phyloP scores from a whole-genome alignment of 2,113 vertebrate species.

The Petromus typicus region DNA sequence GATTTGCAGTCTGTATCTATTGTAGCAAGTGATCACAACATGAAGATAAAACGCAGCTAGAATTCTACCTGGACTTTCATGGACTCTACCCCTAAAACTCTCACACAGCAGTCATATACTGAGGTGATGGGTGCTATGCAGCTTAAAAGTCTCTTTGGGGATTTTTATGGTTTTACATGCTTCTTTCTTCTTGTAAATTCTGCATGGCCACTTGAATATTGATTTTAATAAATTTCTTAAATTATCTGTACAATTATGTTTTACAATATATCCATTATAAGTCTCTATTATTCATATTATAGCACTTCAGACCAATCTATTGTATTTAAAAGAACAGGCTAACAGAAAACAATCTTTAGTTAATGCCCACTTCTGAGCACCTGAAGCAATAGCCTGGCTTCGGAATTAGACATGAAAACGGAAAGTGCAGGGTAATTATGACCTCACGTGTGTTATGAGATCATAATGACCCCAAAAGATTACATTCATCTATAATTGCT shows the following conservation, averaged over 20 bases:
- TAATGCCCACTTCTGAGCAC: neutral
- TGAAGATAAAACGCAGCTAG: neutral
- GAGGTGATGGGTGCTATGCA: neutral
- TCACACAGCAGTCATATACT: neutral
- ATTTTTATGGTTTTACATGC: neutral
- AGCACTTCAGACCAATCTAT: neutral
- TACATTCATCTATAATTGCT: neutral
- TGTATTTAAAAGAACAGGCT: neutral
- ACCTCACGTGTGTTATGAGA: constrained; percentile 41
- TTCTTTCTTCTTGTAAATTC: neutral
- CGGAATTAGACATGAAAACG: neutral
- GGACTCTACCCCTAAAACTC: neutral
- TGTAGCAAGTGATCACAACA: neutral
- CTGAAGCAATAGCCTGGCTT: neutral
- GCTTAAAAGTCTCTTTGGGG: neutral
- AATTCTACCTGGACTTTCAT: neutral
- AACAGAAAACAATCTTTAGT: neutral
- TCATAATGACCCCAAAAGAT: neutral
- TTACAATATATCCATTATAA: neutral
- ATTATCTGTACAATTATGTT: neutral
- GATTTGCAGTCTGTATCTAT: neutral
- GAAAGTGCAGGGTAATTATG: constrained; percentile 7
- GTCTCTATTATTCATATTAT: neutral
- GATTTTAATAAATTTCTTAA: constrained; percentile 24
- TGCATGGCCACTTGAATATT: neutral